Evolutionary conservation across 2,113 vertebrate genomes (phyloP).

Genomic region (Saguinus midas): DNA sequence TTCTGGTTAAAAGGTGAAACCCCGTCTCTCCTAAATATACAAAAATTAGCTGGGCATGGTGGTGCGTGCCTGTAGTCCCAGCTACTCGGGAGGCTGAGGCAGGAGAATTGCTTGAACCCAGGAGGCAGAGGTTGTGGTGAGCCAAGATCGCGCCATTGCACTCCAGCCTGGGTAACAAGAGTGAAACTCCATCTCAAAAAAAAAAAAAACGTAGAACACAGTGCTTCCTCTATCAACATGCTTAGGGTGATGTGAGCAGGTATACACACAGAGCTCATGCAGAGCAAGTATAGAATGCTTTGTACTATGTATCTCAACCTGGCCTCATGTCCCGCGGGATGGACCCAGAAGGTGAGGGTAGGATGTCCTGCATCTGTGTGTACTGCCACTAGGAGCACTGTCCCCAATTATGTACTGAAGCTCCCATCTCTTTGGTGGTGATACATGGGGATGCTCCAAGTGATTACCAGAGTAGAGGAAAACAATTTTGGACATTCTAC

Average conservation of each 20-base stretch:
- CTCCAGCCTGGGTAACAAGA: too few species aligned
- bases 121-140: too few species aligned
- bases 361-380: not conserved
- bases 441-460: not conserved
- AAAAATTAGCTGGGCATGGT: too few species aligned
- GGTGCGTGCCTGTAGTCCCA: too few species aligned
- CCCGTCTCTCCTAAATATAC: too few species aligned
- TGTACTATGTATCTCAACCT: not conserved
- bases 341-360: not conserved
- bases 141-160: too few species aligned
- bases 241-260: rapidly evolving
- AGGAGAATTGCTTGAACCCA: too few species aligned
- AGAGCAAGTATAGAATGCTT: not conserved
- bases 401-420: not conserved
- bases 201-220: not conserved
- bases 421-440: not conserved
- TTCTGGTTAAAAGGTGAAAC: too few species aligned
- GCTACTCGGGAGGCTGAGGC: too few species aligned
- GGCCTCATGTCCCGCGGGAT: not conserved
- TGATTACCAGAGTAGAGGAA: not conserved
- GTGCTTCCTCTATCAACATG: not conserved
- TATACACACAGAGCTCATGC: not conserved
- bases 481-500: not conserved
- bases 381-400: not conserved
- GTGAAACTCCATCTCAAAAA: too few species aligned